phyloP scores from a whole-genome alignment of 2,113 vertebrate genomes.

The Crocuta crocuta region DNA sequence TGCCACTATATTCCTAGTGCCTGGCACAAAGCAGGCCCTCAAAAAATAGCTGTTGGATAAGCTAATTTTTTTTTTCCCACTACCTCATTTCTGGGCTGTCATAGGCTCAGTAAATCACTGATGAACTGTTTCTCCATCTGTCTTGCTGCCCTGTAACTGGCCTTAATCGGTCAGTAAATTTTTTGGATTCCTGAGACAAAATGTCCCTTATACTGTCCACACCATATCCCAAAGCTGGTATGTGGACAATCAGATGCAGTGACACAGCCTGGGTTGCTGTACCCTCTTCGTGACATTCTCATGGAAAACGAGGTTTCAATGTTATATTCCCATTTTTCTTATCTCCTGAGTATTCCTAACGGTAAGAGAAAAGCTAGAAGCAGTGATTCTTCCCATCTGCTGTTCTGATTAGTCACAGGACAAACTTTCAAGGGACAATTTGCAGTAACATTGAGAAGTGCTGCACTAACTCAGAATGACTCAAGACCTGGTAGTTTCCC shows the following conservation, averaged over 20 bases:
- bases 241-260: background rate
- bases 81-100: background rate
- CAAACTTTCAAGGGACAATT: background rate
- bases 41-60: conserved; percentile 17
- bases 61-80: background rate
- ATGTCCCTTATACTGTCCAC: background rate
- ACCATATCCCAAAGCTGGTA: background rate
- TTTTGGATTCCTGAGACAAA: conserved; percentile 15
- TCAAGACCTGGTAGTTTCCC: background rate
- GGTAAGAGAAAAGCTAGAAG: conserved; percentile 38
- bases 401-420: conserved; percentile 22
- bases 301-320: conserved; percentile 48
- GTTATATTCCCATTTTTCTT: background rate
- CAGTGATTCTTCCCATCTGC: background rate
- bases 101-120: background rate
- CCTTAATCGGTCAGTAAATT: background rate
- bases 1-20: background rate
- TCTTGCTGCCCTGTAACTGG: background rate
- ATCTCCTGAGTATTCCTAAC: conserved; percentile 67
- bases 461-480: background rate
- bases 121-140: background rate
- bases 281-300: background rate
- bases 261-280: background rate
- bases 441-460: background rate
- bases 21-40: background rate